Conservation (phyloP, 2,888 invertebrate genomes). For the Mesochorus sp. region DNA sequence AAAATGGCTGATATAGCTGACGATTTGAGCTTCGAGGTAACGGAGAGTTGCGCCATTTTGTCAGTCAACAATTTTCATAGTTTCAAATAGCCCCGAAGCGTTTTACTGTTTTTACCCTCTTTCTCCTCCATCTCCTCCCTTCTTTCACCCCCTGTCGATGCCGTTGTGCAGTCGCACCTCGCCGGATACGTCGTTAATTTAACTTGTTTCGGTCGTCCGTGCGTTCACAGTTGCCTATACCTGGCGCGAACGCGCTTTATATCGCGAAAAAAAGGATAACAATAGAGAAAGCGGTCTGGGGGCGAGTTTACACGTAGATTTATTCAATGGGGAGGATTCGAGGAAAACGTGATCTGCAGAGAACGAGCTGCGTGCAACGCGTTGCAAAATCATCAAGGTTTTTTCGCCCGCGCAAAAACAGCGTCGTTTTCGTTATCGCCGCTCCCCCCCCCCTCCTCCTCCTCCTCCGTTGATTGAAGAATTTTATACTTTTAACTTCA, state of each 20-base stretch:
- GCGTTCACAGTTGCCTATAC: conserved; percentile 30
- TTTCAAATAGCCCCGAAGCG: neutral
- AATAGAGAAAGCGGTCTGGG: neutral
- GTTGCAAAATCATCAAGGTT: conserved; percentile 8
- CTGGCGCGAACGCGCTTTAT: conserved; percentile 31
- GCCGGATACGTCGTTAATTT: conserved; percentile 62
- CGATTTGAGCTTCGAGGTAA: neutral
- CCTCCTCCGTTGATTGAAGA: conserved; percentile 19
- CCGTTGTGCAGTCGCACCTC: neutral
- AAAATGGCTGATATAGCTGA: neutral
- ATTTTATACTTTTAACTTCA: neutral
- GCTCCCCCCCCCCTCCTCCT: too few relatives aligned
- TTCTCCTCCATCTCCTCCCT: too few relatives aligned
- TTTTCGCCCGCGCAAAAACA: neutral
- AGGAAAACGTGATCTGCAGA: conserved; percentile 28
- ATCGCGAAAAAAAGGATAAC: conserved; percentile 35
- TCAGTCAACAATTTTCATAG: neutral
- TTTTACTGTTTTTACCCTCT: neutral
- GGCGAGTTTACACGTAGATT: neutral
- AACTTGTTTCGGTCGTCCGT: conserved; percentile 60
- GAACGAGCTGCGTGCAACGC: neutral
- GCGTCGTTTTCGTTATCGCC: conserved; percentile 5
- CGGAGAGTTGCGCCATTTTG: neutral
- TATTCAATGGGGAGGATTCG: neutral
- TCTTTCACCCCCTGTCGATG: too few relatives aligned